These are phyloP conservation scores for Micromussa lordhowensis DNA, from an alignment of 92 coral and sea anemone genomes.

Conservation along the genomic window DNA sequence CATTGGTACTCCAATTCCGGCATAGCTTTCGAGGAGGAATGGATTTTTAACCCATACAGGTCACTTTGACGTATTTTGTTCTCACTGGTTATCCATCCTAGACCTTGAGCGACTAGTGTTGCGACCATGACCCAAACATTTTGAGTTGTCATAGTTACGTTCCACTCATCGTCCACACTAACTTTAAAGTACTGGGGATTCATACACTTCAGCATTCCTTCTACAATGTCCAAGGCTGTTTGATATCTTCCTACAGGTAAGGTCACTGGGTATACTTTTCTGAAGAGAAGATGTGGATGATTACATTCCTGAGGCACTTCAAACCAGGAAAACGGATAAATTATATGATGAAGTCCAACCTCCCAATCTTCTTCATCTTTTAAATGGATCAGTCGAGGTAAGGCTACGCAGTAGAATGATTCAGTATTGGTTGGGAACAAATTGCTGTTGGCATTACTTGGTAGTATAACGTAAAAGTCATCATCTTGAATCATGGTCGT, in stretches of 20 bases:
- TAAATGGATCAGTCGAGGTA: slow-evolving; percentile 44
- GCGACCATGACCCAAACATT: too few species aligned
- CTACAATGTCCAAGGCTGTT: slow-evolving; percentile 12
- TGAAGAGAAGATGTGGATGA: neutral
- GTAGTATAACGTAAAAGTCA: slow-evolving; percentile 7
- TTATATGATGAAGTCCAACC: slow-evolving; percentile 33
- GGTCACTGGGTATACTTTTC: neutral
- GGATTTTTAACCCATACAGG: too few species aligned
- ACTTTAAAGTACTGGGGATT: neutral
- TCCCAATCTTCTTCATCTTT: slow-evolving; percentile 55
- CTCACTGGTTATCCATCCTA: too few species aligned
- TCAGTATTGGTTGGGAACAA: slow-evolving; percentile 36
- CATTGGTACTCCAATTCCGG: too few species aligned
- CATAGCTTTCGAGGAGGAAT: too few species aligned
- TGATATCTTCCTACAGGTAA: slow-evolving; percentile 22
- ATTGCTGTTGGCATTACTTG: slow-evolving; percentile 18
- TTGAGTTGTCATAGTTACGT: too few species aligned
- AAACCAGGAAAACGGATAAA: slow-evolving; percentile 12
- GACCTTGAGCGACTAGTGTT: too few species aligned
- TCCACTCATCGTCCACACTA: too few species aligned
- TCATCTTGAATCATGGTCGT: slow-evolving; percentile 19
- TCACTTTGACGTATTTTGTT: too few species aligned
- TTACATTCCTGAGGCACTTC: slow-evolving; percentile 4
- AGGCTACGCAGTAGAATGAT: slow-evolving; percentile 20
- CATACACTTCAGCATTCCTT: slow-evolving; percentile 1